phyloP scores from a whole-genome alignment of 2,113 vertebrate species.

The human region GRCh38 chrX:137553001-137553500 shows the following conservation, averaged over 20 bases:
- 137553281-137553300: background rate
- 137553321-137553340: background rate
- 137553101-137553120: constrained; percentile 45
- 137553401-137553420: background rate
- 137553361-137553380: background rate
- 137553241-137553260: constrained; percentile 9
- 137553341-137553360: background rate
- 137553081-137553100: background rate
- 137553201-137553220: constrained; percentile 4
- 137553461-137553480: constrained; percentile 1
- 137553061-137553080: background rate
- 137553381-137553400: background rate
- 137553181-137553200: background rate
- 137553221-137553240: constrained; percentile 30
- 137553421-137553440: constrained; percentile 28
- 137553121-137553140: background rate
- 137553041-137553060: background rate
- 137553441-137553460: background rate
- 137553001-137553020: background rate
- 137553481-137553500: background rate
- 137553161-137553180: background rate
- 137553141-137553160: constrained; percentile 47
- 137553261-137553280: background rate
- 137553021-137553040: constrained; percentile 20
- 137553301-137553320: background rate